Base-by-base conservation (phyloP, 2,113 vertebrate genomes). In the Ageneiosus marmoratus region DNA sequence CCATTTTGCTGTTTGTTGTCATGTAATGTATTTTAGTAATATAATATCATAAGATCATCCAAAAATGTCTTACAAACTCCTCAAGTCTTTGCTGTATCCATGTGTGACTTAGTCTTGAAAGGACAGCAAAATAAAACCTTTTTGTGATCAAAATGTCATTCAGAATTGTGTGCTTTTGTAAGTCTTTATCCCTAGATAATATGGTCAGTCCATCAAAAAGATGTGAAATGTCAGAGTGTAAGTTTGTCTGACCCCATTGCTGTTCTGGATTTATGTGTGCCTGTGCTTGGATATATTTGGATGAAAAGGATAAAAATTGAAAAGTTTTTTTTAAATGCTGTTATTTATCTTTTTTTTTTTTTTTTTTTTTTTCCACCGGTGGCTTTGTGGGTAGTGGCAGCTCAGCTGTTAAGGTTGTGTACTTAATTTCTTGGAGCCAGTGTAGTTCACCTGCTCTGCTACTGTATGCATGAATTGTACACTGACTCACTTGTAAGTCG, bases 111-210 rank as follows among this genome's bases (percentile, higher is more conserved):
- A 55, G 50, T 41, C 70, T 34, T 79, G 55, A 78, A 86, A 53
- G 70, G 63, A 67, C 37, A 73, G 62, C 46, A 60, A 46, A 87
- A 86, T 87, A 82, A 85, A 85, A 50, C 16, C n/a, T 76, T 62
- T 88, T 82, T 81, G 75, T 84, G 41, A 55, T 53, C 37, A 79
- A 15, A 80, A 76, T 34, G 29, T 22, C 27, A n/a, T 65, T 32
- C 1, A 0, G 10, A 51, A 37, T 12, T 34, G 34, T 75, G 32
- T 81, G 48, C 44, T 44, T 79, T 73, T 72, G 18, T 72, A 72
- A 58, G 46, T 53, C 11, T 29, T 69, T 34, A 18, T 55, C 50
- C 32, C 24, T 37, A 16, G 32, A 53, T 79, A 32, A 13, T 55
- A 76, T 76, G 73, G 29, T 37, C 20, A 22, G 15, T 32, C n/a